Base-by-base conservation (phyloP, 2,113 vertebrate genomes). In the Ranitomeya imitator region DNA sequence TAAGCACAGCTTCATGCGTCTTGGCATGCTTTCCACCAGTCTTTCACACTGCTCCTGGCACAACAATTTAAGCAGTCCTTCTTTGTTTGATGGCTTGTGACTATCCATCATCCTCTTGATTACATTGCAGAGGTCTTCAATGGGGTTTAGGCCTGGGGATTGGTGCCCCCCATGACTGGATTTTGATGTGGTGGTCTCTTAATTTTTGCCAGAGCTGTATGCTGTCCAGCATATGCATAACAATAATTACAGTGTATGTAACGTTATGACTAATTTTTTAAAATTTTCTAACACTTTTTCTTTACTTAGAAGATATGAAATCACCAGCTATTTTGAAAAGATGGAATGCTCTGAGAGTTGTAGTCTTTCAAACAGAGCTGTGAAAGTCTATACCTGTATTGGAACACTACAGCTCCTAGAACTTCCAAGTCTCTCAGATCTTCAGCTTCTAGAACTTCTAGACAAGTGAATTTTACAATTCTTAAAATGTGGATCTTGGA, bases 321-420 rank as follows among this genome's bases (percentile, higher is more conserved):
- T 86, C 89, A 89, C 85, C 90, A 92, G 23, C n/a, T 13, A 31
- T n/a, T 90, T 88, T 82, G 91, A 93, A 92, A 90, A 78, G 90
- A 89, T 91, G 91, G 91, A 90, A 92, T 86, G 88, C 91, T 93
- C 90, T 92, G 90, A 91, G 92, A 94, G 91, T 93, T 92, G 91
- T 94, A 92, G 91, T 91, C 92, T 93, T 94, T 92, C 92, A 93
- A 93, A 92, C 91, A 93, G 92, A 93, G 91, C 91, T 94, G 91
- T 80, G 60, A 90, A 93, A 91, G 90, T 92, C 93, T 87, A 90
- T 84, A 93, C 90, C 90, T 92, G 92, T 92, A 90, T 91, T 92
- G 92, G 92, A 94, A 93, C 90, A 93, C 91, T 92, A 91, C 92
- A 94, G 92, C 91, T 94, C 90, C 92, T 90, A 86, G 86, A 91